These are phyloP conservation scores for Propithecus deckenii DNA, from an alignment of 2,797 vertebrate species.

Conservation along the genomic window DNA sequence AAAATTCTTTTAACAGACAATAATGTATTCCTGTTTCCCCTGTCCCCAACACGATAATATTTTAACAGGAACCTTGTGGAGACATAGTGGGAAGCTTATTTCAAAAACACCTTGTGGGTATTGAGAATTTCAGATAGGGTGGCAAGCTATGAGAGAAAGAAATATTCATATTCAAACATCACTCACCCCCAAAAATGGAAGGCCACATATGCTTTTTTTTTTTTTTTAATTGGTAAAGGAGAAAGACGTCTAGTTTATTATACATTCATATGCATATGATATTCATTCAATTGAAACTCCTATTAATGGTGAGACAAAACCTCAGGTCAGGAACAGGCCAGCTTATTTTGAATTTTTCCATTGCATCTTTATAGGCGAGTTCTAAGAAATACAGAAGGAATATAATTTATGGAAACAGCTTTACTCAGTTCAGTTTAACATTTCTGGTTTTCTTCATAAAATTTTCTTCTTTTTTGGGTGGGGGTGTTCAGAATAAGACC, in stretches of 20 bases:
- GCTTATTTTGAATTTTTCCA: conserved; percentile 7
- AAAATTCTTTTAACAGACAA: neutral
- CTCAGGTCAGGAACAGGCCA: neutral
- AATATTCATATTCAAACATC: neutral
- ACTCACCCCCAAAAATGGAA: neutral
- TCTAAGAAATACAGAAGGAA: conserved; percentile 38
- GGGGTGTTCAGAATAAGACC: conserved; percentile 41
- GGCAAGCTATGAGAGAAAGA: neutral
- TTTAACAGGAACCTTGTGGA: neutral
- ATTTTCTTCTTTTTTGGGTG: neutral
- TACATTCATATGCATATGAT: neutral
- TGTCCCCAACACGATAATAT: neutral
- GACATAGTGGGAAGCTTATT: neutral
- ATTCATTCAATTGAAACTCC: neutral
- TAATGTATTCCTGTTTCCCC: neutral
- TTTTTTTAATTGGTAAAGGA: neutral
- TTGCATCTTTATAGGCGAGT: neutral
- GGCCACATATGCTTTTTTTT: neutral
- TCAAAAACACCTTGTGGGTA: neutral
- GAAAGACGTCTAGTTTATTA: neutral
- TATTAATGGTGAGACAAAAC: conserved; percentile 2
- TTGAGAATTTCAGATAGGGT: neutral
- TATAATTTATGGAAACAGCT: neutral
- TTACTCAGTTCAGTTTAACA: conserved; percentile 16
- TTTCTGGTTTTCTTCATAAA: conserved; percentile 61